Conservation (phyloP, 2,797 vertebrate genomes). For the Cryptoprocta ferox region DNA sequence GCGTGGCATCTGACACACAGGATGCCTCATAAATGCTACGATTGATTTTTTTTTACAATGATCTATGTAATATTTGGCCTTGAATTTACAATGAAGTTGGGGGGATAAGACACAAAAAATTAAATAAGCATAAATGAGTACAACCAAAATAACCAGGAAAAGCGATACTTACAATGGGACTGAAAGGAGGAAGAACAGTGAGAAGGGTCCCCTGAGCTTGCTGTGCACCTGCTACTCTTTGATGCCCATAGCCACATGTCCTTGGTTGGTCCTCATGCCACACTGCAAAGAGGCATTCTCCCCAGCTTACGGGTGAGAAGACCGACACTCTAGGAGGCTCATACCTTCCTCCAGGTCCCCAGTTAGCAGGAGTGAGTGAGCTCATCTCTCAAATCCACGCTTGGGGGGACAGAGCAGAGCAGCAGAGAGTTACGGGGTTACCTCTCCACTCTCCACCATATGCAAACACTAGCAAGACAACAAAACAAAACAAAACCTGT, state of each 20-base stretch:
- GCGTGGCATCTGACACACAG: background rate
- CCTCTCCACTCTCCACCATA: too few relatives aligned
- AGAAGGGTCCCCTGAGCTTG: background rate
- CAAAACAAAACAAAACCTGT: background rate
- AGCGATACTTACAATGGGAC: background rate
- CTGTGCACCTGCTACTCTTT: background rate
- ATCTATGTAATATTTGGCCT: background rate
- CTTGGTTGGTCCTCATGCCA: background rate
- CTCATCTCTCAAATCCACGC: background rate
- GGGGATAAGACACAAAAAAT: background rate
- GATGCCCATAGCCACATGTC: too few relatives aligned
- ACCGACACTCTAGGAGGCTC: background rate
- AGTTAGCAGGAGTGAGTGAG: too few relatives aligned
- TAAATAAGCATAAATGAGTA: background rate
- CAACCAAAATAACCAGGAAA: background rate
- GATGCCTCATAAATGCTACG: background rate
- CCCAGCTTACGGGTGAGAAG: background rate
- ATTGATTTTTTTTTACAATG: background rate
- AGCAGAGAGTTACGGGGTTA: background rate
- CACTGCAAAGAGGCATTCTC: background rate
- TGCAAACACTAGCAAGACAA: background rate
- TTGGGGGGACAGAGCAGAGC: background rate
- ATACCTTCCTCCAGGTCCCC: background rate
- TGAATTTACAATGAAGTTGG: background rate
- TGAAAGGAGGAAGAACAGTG: background rate